Evolutionary conservation across 1,140 invertebrate species (phyloP).

Genomic region (Pseudobourletiella spinata): DNA sequence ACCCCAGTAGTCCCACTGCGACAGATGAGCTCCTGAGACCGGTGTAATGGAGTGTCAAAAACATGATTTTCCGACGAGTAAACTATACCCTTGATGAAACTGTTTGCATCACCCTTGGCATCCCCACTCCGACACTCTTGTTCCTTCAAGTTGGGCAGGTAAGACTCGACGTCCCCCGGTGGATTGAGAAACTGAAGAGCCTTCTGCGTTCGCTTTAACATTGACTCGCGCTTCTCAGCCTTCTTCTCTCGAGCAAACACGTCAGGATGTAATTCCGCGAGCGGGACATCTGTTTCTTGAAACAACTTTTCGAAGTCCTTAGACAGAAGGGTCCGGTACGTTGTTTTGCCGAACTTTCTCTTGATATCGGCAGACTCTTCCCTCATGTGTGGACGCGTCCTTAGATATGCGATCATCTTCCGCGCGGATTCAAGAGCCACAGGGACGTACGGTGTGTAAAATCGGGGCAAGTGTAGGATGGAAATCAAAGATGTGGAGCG

Average conservation of each 20-base stretch:
- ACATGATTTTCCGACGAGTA: not conserved
- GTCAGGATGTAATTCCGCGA: not conserved
- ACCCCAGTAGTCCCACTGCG: not conserved
- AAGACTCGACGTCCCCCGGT: not conserved
- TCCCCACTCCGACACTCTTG: not conserved
- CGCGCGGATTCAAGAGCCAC: not conserved
- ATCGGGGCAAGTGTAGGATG: conserved; percentile 50
- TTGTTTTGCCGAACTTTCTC: conserved; percentile 14
- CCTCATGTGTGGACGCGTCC: not conserved
- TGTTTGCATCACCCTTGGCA: not conserved
- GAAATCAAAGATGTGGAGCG: conserved; percentile 43
- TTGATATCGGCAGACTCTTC: conserved; percentile 12
- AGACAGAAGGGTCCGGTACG: not conserved
- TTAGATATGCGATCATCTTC: conserved; percentile 1
- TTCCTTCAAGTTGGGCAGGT: not conserved
- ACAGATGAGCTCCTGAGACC: not conserved
- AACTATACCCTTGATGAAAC: not conserved
- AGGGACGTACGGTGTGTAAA: conserved; percentile 41
- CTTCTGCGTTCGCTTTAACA: not conserved
- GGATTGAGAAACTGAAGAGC: not conserved
- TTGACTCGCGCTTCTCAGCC: not conserved
- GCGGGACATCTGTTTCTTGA: not conserved
- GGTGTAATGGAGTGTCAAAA: conserved; percentile 1
- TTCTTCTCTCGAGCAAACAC: not conserved
- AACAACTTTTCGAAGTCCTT: not conserved